A percentile compares a stretch with the other conserved stretches of the same genome.
These are phyloP conservation scores for Tuta absoluta DNA, from an alignment of 2,888 invertebrate genomes.

Conservation along the genomic window DNA sequence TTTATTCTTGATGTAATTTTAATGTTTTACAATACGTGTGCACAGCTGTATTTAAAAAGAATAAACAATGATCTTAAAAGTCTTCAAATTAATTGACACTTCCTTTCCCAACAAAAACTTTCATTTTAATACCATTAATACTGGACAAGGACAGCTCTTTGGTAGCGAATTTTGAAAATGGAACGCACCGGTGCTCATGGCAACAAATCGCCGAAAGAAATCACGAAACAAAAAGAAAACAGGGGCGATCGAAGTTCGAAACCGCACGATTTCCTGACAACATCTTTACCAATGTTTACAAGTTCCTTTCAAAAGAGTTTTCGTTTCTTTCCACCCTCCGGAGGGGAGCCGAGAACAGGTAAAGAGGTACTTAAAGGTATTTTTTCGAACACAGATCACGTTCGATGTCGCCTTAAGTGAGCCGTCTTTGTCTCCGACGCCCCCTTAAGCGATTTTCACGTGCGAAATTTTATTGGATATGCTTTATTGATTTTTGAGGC, in stretches of 20 bases:
- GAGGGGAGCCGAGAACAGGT: slow-evolving; percentile 50
- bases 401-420: slow-evolving; percentile 74
- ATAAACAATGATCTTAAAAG: slow-evolving; percentile 26
- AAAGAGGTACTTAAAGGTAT: slow-evolving; percentile 69
- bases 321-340: slow-evolving; percentile 43
- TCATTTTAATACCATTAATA: not conserved
- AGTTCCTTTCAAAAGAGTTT: slow-evolving; percentile 57
- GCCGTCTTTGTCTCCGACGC: slow-evolving; percentile 67
- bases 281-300: slow-evolving; percentile 73
- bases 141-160: not conserved
- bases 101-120: slow-evolving; percentile 6
- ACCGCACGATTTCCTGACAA: slow-evolving; percentile 62
- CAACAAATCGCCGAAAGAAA: slow-evolving; percentile 39
- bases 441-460: slow-evolving; percentile 63
- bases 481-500: slow-evolving; percentile 64
- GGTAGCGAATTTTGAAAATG: slow-evolving; percentile 24
- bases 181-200: slow-evolving; percentile 25
- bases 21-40: slow-evolving; percentile 16
- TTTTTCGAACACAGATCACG: slow-evolving; percentile 80
- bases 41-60: slow-evolving; percentile 20
- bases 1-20: too few species aligned
- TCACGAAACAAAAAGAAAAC: slow-evolving; percentile 49
- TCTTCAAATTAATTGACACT: slow-evolving; percentile 24
- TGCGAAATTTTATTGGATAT: slow-evolving; percentile 58
- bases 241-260: slow-evolving; percentile 61